phyloP scores from a whole-genome alignment of 2,888 invertebrate genomes.

The Sacculina carcini region DNA sequence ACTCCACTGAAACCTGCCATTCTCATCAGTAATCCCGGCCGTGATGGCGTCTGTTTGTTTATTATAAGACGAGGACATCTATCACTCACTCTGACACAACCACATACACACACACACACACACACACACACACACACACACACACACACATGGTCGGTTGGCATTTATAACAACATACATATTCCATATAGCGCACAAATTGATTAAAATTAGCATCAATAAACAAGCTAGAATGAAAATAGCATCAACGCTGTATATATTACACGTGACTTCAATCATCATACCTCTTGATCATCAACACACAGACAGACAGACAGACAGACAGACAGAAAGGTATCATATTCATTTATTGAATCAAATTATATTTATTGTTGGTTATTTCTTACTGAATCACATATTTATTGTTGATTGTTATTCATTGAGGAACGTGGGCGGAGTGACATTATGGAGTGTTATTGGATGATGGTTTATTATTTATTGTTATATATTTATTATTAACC shows the following conservation, averaged over 20 bases:
- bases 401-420: too few relatives aligned
- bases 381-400: too few relatives aligned
- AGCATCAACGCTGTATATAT: background rate
- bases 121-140: background rate
- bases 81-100: conserved; percentile 29
- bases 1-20: conserved; percentile 9
- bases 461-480: too few relatives aligned
- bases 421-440: too few relatives aligned
- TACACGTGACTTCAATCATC: background rate
- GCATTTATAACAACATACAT: background rate
- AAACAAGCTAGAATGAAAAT: too few relatives aligned
- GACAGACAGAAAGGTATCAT: too few relatives aligned
- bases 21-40: conserved; percentile 14
- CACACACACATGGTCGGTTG: conserved; percentile 2
- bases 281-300: too few relatives aligned
- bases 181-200: background rate
- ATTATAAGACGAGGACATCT: conserved; percentile 58
- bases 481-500: too few relatives aligned
- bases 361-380: too few relatives aligned
- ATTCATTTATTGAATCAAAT: too few relatives aligned
- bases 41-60: conserved; percentile 50
- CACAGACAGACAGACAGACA: too few relatives aligned
- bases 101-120: conserved; percentile 2
- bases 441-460: too few relatives aligned
- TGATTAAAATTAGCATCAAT: background rate